Evolutionary conservation across 2,113 vertebrate genomes (phyloP), one percentile per base, ranked within the genome.

Genomic region (Polyodon spathula): DNA sequence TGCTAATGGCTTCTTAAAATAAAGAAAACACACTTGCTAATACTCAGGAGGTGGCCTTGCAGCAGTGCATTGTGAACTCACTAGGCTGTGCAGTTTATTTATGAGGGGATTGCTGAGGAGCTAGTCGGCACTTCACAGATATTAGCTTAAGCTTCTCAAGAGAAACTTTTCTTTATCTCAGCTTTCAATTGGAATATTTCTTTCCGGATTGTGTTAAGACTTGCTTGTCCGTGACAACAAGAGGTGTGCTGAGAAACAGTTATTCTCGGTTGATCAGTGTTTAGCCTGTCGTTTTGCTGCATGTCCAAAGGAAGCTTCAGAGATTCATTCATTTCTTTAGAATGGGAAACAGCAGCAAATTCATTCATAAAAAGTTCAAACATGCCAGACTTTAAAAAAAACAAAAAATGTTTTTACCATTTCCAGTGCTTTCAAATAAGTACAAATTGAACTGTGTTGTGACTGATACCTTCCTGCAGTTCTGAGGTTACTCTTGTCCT

Each of bases 1-100:
- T 54, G 17, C 17, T 54, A 54, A 54, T 54, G 15, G 53, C 53
- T 37, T 38, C 16, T 54, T 54, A 54, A 54, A 54, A 38, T 54
- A 54, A 50, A 50, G 53, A 54, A 54, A 54, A 27, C 3, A 16
- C 53, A 5, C 53, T 54, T 9, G 9, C 9, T 8, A 12, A 14
- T 27, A 2, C 53, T 27, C 8, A 50, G 15, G 48, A 50, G 12
- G 15, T 50, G 5, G 15, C 48, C 48, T 50, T 50, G 48, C 48
- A 50, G 48, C 15, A 50, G 48, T 50, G 12, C 14, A n/a, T 11
- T 50, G 2, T 10, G 6, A 50, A 14, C 16, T 16, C 8, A 17
- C 14, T 37, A 6, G 53, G 53, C 17, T 2, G 14, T 4, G 7
- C 16, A 37, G 15, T 9, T 54, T 54, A 54, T 54, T 54, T 54